Percentiles rank a stretch among this genome's conserved stretches.
phyloP scores from a whole-genome alignment of 2,888 invertebrate species.

The Lobophora halterata region DNA sequence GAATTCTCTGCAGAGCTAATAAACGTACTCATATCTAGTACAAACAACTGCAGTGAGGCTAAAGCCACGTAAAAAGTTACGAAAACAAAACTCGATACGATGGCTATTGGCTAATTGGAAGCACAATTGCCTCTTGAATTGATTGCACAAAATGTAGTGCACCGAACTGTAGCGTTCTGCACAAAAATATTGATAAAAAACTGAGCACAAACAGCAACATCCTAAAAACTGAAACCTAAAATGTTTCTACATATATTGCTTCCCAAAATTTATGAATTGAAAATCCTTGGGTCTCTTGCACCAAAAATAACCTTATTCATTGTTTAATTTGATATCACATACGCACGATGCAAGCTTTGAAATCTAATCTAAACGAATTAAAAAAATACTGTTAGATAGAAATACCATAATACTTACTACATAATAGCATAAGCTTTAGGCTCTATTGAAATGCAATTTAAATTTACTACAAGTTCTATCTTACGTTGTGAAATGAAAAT shows the following conservation, averaged over 20 bases:
- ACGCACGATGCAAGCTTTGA: too few relatives aligned
- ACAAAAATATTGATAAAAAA: slow-evolving; percentile 7
- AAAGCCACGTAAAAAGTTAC: slow-evolving; percentile 7
- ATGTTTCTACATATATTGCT: too few relatives aligned
- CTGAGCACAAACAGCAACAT: neutral
- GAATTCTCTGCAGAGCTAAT: neutral
- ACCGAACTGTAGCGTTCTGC: slow-evolving; percentile 12
- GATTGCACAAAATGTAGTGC: slow-evolving; percentile 27
- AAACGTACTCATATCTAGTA: neutral
- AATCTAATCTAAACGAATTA: neutral
- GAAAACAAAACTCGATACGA: slow-evolving; percentile 20
- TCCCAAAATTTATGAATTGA: too few relatives aligned
- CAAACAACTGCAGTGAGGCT: neutral
- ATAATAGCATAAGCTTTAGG: too few relatives aligned
- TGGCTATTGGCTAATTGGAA: slow-evolving; percentile 37
- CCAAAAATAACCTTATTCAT: too few relatives aligned
- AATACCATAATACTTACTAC: too few relatives aligned
- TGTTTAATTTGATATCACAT: too few relatives aligned
- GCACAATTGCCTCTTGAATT: slow-evolving; percentile 41
- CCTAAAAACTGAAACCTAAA: too few relatives aligned
- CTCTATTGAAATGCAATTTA: slow-evolving; percentile 1
- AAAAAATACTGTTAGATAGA: too few relatives aligned
- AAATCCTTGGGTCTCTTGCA: too few relatives aligned
- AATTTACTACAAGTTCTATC: too few relatives aligned
- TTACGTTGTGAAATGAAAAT: too few relatives aligned